These are phyloP conservation scores for Pseudolaguvia tuberculata DNA, from an alignment of 2,113 vertebrate genomes.

Conservation along the genomic window DNA sequence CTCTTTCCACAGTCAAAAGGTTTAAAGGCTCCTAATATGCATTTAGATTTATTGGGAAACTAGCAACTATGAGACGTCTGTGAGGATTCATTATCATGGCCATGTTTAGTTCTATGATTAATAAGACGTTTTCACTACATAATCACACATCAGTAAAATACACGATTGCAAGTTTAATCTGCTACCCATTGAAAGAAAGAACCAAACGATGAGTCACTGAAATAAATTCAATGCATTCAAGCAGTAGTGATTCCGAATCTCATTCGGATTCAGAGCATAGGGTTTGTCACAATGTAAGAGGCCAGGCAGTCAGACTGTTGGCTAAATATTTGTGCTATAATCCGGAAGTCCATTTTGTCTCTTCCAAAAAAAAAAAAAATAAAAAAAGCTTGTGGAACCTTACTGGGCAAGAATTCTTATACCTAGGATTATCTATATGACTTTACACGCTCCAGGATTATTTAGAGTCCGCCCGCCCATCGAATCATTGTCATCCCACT, in stretches of 20 bases:
- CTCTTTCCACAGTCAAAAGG: slow-evolving; percentile 49
- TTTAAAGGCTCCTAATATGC: slow-evolving; percentile 1
- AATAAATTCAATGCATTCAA: neutral
- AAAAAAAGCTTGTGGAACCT: neutral
- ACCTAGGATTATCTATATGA: neutral
- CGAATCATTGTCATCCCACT: neutral
- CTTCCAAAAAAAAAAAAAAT: neutral
- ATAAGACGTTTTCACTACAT: neutral
- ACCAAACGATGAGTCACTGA: neutral
- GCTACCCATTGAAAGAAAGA: neutral
- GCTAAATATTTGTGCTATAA: slow-evolving; percentile 32
- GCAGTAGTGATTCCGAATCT: neutral
- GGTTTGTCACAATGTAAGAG: slow-evolving; percentile 2
- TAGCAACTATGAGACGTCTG: slow-evolving; percentile 66
- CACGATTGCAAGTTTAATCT: neutral
- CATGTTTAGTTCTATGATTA: slow-evolving; percentile 10
- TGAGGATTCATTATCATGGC: slow-evolving; percentile 37
- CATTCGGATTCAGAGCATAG: slow-evolving; percentile 30
- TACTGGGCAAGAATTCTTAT: too few relatives aligned
- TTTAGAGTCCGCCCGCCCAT: neutral
- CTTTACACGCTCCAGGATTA: neutral
- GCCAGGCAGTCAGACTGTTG: slow-evolving; percentile 21
- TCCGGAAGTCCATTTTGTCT: slow-evolving; percentile 9
- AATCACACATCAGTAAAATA: neutral
- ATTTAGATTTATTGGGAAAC: slow-evolving; percentile 57